Percentiles rank a stretch among this genome's conserved stretches.
Evolutionary conservation across 2,888 invertebrate species (phyloP).

Genomic region (Platypus cylindrus): DNA sequence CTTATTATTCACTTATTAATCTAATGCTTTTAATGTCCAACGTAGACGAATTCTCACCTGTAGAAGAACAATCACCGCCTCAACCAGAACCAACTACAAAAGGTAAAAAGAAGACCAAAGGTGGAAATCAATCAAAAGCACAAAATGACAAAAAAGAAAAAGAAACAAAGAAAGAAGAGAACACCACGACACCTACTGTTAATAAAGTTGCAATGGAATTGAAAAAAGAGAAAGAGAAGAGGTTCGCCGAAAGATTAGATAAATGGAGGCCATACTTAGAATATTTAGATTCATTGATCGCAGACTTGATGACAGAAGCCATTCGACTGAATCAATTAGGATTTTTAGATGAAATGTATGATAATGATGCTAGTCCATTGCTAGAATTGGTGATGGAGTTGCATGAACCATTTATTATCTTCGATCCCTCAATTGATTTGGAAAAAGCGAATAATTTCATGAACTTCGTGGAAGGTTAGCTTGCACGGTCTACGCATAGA

Average conservation of each 20-base stretch:
- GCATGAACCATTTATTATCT: slow-evolving; percentile 58
- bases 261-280: slow-evolving; percentile 21
- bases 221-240: slow-evolving; percentile 34
- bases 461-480: slow-evolving; percentile 44
- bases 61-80: slow-evolving; percentile 12
- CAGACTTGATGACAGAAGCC: slow-evolving; percentile 30
- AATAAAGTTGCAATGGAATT: slow-evolving; percentile 22
- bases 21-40: no score
- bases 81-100: slow-evolving; percentile 9
- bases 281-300: slow-evolving; percentile 31
- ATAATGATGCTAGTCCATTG: slow-evolving; percentile 40
- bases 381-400: slow-evolving; percentile 67
- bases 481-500: not conserved
- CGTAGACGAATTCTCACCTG: slow-evolving; percentile 6
- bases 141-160: slow-evolving; percentile 13
- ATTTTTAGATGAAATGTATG: slow-evolving; percentile 46
- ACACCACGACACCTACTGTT: slow-evolving; percentile 18
- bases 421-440: slow-evolving; percentile 58
- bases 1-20: no score
- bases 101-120: slow-evolving; percentile 15
- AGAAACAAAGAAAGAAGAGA: slow-evolving; percentile 20
- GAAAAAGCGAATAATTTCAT: slow-evolving; percentile 55
- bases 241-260: slow-evolving; percentile 32
- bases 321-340: slow-evolving; percentile 43
- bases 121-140: no score